Evolutionary conservation across 2,113 vertebrate species (phyloP), one percentile per base, ranked within the genome.

Genomic region (Rallus limicola): DNA sequence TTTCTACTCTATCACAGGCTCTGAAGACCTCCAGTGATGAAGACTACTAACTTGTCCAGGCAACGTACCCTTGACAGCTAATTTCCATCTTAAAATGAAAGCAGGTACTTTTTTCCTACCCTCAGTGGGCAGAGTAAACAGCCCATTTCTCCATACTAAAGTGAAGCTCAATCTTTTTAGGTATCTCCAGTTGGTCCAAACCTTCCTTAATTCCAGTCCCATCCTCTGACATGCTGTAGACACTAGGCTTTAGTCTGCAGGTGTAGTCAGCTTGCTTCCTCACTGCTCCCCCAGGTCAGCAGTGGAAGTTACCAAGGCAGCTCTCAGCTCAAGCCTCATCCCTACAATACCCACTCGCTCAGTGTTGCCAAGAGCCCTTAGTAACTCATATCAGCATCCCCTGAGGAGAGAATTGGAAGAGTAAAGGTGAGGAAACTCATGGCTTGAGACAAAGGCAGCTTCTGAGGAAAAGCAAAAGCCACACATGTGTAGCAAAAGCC

Each of bases 311-410:
- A 16, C 1, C 55, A 16, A 12, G 34, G 80, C 81, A 69, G 75
- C 12, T 63, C 48, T 42, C 40, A 33, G 68, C 34, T 55, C 79
- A 46, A 21, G 34, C 3, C 1, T 6, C 42, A 24, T 44, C 56
- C 29, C 62, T 52, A 1, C 40, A 46, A 59, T 5, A 28, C 36
- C 55, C 15, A 9, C 48, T 63, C 42, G 8, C 31, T 31, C 68
- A 31, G 0, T 2, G 5, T 2, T 6, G 55, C 4, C 13, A n/a
- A 29, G 8, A 33, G 6, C 14, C 67, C 67, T 55, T 9, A 29
- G 1, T 28, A 42, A 17, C 72, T 36, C 60, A 1, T 19, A 18
- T 16, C 40, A 7, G 11, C 48, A 16, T 3, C 55, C 68, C 17
- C 44, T 46, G 44, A 13, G 50, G 50, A 52, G 50, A 52, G 24